These are phyloP conservation scores for Hyppa rectilinea DNA, from an alignment of 2,888 invertebrate genomes.

Conservation along the genomic window DNA sequence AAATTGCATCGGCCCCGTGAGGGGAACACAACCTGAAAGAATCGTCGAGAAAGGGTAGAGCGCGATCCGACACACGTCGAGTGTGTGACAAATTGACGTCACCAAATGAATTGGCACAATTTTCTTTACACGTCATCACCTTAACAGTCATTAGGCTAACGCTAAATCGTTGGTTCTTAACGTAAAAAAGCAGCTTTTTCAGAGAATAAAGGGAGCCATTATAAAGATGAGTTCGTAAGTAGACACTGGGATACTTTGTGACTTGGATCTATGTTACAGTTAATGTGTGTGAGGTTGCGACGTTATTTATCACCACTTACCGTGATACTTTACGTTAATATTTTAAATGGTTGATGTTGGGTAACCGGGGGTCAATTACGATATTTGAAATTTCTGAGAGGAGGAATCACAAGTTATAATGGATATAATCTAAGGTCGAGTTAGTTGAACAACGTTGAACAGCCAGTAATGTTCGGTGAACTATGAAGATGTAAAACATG, in stretches of 20 bases:
- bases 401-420: constrained; percentile 66
- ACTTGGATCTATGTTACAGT: constrained; percentile 47
- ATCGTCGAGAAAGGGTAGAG: constrained; percentile 62
- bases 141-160: constrained; percentile 66
- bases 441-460: constrained; percentile 69
- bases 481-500: constrained; percentile 69
- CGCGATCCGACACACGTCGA: constrained; percentile 48
- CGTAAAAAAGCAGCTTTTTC: constrained; percentile 55
- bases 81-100: constrained; percentile 61
- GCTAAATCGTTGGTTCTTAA: constrained; percentile 63
- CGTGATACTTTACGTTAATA: constrained; percentile 45
- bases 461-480: constrained; percentile 66
- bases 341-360: constrained; percentile 36
- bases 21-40: constrained; percentile 69
- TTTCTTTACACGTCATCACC: constrained; percentile 69
- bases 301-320: constrained; percentile 49
- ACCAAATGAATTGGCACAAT: constrained; percentile 67
- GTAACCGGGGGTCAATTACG: constrained; percentile 44
- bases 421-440: constrained; percentile 56
- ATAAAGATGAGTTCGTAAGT: constrained; percentile 57
- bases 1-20: constrained; percentile 79
- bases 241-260: constrained; percentile 55
- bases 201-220: constrained; percentile 59
- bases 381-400: constrained; percentile 33
- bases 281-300: constrained; percentile 48